Base-by-base conservation (phyloP, 2,888 invertebrate genomes). In the Caenorhabditis sp. region DNA sequence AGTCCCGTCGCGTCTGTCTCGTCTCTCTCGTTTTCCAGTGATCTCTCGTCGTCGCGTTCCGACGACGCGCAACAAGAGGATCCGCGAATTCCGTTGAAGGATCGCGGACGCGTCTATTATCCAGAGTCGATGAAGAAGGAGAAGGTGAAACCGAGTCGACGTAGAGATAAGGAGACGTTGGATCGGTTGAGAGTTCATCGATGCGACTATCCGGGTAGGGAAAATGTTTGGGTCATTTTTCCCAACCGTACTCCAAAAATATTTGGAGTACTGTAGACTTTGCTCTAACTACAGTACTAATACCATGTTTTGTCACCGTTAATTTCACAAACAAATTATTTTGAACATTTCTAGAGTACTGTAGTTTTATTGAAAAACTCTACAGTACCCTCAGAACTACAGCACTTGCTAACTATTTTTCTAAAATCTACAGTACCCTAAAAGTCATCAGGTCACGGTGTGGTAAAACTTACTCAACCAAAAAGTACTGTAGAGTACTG, bases 161-260 rank as follows among this genome's bases (percentile, higher is more conserved):
- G 76, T 31, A 51, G 78, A 23, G 78, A 81, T 57, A 74, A 77
- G 50, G 62, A 64, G 12, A 78, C 77, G 19, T 59, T 84, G 63
- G 77, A 77, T 54, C 58, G 67, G 37, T 67, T 83, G 54, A 62
- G 84, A 6, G 72, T 73, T 12, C 83, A 84, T 64, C 43, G 58
- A 19, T 84, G 84, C 61, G 23, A 60, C 6, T 64, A 77, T 59
- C 69, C 68, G 65, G 81, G 83, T 83, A 62, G 43, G 53, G 31
- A 31, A 31, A 31, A 31, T n/a, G n/a, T n/a, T 6, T 31, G 31
- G 31, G 10, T 54, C 31, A 21, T 23, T 3, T 23, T n/a, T n/a
- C n/a, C n/a, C n/a, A n/a, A n/a, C n/a, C n/a, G n/a, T n/a, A n/a
- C n/a, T n/a, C n/a, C n/a, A n/a, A n/a, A n/a, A n/a, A n/a, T n/a